phyloP scores from a whole-genome alignment of 2,888 invertebrate species.

The Arge pagana region DNA sequence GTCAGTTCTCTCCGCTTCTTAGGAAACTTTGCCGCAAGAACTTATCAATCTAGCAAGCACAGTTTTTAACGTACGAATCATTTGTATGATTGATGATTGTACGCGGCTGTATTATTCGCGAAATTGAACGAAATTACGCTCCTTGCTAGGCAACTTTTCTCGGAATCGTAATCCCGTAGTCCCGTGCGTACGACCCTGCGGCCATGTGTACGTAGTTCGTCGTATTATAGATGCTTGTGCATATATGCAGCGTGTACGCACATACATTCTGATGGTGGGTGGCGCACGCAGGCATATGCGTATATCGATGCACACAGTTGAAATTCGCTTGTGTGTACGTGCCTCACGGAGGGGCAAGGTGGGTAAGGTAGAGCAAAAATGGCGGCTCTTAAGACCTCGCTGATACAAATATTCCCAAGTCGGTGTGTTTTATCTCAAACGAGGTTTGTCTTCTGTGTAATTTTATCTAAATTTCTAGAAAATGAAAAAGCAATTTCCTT shows the following conservation, averaged over 20 bases:
- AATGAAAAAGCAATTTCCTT: too few relatives aligned
- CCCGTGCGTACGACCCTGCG: background rate
- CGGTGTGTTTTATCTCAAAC: slow-evolving; percentile 3
- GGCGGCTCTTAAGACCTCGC: slow-evolving; percentile 10
- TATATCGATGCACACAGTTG: too few relatives aligned
- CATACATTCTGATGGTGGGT: too few relatives aligned
- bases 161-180: slow-evolving; percentile 10
- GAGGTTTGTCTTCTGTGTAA: slow-evolving; percentile 4
- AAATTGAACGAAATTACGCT: too few relatives aligned
- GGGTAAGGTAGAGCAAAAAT: slow-evolving; percentile 2
- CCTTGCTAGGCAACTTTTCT: too few relatives aligned
- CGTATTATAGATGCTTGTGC: too few relatives aligned
- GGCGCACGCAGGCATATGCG: too few relatives aligned
- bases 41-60: slow-evolving; percentile 45
- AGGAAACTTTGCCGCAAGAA: slow-evolving; percentile 49
- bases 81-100: slow-evolving; percentile 24
- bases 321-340: too few relatives aligned
- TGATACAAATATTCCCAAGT: background rate
- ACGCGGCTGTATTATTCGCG: too few relatives aligned
- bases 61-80: slow-evolving; percentile 40
- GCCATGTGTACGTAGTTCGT: too few relatives aligned
- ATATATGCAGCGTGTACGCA: too few relatives aligned
- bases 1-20: slow-evolving; percentile 42
- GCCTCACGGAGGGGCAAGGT: background rate
- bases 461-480: too few relatives aligned